A percentile compares a stretch with the other conserved stretches of the same genome.
phyloP scores from a whole-genome alignment of 2,888 invertebrate species.

The Petrolisthes cinctipes region DNA sequence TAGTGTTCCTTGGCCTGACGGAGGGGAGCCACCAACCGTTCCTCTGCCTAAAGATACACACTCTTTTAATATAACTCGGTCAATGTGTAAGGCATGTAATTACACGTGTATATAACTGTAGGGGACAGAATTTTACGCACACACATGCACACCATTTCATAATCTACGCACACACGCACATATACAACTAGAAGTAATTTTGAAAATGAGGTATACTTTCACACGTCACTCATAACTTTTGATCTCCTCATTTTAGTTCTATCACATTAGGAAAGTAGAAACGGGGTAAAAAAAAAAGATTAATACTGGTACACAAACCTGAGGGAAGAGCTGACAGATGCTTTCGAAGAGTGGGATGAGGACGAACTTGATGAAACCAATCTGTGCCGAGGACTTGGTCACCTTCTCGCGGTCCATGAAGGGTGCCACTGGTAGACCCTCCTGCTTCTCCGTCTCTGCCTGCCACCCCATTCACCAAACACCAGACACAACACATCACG shows the following conservation, averaged over 20 bases:
- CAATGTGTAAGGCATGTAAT: too few species aligned
- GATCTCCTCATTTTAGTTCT: too few species aligned
- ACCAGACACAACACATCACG: too few species aligned
- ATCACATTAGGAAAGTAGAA: not conserved
- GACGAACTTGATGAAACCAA: constrained; percentile 71
- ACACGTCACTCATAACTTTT: too few species aligned
- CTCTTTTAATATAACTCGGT: not conserved
- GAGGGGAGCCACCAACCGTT: constrained; percentile 55
- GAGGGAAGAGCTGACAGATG: constrained; percentile 66
- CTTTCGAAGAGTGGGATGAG: constrained; percentile 71
- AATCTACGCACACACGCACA: too few species aligned
- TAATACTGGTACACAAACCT: constrained; percentile 23
- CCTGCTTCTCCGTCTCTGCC: constrained; percentile 71
- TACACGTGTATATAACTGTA: too few species aligned
- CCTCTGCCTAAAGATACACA: constrained; percentile 39
- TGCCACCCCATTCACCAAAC: constrained; percentile 60
- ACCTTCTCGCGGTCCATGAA: constrained; percentile 72
- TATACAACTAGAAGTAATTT: too few species aligned
- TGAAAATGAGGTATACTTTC: too few species aligned
- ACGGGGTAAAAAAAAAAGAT: not conserved
- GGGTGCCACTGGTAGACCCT: constrained; percentile 71
- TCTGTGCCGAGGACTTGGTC: constrained; percentile 70
- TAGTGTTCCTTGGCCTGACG: constrained; percentile 56
- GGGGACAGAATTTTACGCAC: too few species aligned
- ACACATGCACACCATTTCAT: too few species aligned